phyloP scores from a whole-genome alignment of 2,888 invertebrate species.

The Emmelina monodactyla region DNA sequence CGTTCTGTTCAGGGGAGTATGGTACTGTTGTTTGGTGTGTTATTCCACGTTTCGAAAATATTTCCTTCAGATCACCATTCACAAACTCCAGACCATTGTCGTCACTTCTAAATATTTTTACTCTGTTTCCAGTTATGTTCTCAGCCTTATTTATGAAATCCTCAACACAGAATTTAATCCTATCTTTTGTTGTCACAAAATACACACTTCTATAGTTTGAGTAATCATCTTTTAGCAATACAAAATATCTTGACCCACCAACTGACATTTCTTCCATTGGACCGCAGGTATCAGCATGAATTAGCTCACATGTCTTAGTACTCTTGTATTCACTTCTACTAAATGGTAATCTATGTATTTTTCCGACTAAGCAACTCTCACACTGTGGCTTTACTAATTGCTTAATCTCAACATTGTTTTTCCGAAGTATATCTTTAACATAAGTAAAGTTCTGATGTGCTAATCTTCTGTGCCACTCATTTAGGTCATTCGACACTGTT shows the following conservation, averaged over 20 bases:
- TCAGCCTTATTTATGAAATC: conserved; percentile 13
- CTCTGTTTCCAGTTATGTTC: conserved; percentile 16
- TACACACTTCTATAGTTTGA: conserved; percentile 12
- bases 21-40: conserved; percentile 16
- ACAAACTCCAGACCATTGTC: conserved; percentile 19
- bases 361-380: conserved; percentile 9
- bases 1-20: conserved; percentile 16
- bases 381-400: background rate
- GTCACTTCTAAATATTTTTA: conserved; percentile 18
- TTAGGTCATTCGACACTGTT: conserved; percentile 2
- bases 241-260: conserved; percentile 13
- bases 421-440: conserved; percentile 11
- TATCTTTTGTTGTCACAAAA: conserved; percentile 12
- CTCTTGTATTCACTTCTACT: conserved; percentile 3
- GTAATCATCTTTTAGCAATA: conserved; percentile 13
- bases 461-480: conserved; percentile 16
- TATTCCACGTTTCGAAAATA: conserved; percentile 16
- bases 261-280: conserved; percentile 6
- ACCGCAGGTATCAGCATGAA: conserved; percentile 10
- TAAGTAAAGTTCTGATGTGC: conserved; percentile 15
- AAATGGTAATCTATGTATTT: conserved; percentile 13
- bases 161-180: conserved; percentile 7
- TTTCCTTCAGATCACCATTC: conserved; percentile 13
- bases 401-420: conserved; percentile 4
- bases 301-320: conserved; percentile 10